These are phyloP conservation scores for Lumbricus terrestris DNA, from an alignment of 2,888 invertebrate genomes.

Conservation along the genomic window DNA sequence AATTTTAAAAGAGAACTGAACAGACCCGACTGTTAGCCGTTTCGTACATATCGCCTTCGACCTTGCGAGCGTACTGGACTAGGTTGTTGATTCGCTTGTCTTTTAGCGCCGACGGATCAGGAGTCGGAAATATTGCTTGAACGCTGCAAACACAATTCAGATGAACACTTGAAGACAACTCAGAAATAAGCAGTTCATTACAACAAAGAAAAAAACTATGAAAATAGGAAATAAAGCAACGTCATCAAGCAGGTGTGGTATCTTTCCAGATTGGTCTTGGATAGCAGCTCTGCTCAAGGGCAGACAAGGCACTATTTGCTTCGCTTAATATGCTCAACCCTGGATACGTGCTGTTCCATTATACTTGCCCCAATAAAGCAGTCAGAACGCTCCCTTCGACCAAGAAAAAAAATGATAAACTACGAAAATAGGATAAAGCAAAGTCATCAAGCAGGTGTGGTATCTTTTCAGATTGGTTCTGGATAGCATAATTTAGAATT, in stretches of 20 bases:
- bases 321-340: too few species aligned
- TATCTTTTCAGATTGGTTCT: not conserved
- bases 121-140: conserved; percentile 98
- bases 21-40: conserved; percentile 85
- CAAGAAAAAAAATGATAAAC: too few species aligned
- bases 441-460: not conserved
- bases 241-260: not conserved
- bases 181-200: not conserved
- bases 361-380: too few species aligned
- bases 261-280: too few species aligned
- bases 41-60: conserved; percentile 99
- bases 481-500: not conserved
- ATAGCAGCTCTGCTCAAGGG: too few species aligned
- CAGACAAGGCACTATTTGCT: too few species aligned
- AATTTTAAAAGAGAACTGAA: conserved; percentile 35
- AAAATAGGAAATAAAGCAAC: not conserved
- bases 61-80: conserved; percentile 87
- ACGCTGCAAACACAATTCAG: conserved; percentile 65
- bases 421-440: not conserved
- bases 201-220: not conserved
- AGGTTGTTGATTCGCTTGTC: conserved; percentile 97
- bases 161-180: not conserved
- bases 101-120: conserved; percentile 91
- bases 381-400: too few species aligned
- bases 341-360: too few species aligned